These are phyloP conservation scores for Diabrotica balteata DNA, from an alignment of 2,888 invertebrate genomes.

Conservation along the genomic window DNA sequence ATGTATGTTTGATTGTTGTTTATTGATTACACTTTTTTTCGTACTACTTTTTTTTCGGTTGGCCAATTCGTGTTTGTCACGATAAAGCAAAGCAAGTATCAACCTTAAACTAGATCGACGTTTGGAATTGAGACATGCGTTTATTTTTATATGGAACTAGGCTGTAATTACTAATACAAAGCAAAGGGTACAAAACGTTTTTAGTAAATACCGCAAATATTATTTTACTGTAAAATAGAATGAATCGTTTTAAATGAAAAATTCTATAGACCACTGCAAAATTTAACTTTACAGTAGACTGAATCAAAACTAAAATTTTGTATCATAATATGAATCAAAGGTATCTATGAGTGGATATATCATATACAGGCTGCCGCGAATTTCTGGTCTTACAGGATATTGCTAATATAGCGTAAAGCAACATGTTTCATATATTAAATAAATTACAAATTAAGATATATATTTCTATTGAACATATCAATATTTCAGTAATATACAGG, in stretches of 20 bases:
- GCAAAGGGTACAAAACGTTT: constrained; percentile 22
- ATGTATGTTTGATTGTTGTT: constrained; percentile 8
- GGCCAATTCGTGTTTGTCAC: constrained; percentile 16
- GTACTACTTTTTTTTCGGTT: constrained; percentile 3
- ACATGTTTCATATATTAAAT: too few relatives aligned
- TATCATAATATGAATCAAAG: too few relatives aligned
- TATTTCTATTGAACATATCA: too few relatives aligned
- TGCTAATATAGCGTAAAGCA: too few relatives aligned
- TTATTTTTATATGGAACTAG: constrained; percentile 30
- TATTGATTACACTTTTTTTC: constrained; percentile 6
- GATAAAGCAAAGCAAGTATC: constrained; percentile 18
- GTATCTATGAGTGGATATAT: too few relatives aligned
- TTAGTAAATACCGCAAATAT: background rate
- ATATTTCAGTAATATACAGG: too few relatives aligned
- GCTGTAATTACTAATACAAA: constrained; percentile 26
- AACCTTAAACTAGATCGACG: constrained; percentile 11
- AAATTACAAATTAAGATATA: too few relatives aligned
- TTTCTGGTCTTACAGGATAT: too few relatives aligned
- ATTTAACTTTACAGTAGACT: too few relatives aligned
- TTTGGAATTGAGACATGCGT: constrained; percentile 21
- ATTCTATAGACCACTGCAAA: too few relatives aligned
- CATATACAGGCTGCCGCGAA: too few relatives aligned
- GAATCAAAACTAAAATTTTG: too few relatives aligned
- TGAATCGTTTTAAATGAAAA: background rate
- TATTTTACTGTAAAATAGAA: background rate